Conservation (phyloP, 2,888 invertebrate genomes). For the Dolomedes plantarius region DNA sequence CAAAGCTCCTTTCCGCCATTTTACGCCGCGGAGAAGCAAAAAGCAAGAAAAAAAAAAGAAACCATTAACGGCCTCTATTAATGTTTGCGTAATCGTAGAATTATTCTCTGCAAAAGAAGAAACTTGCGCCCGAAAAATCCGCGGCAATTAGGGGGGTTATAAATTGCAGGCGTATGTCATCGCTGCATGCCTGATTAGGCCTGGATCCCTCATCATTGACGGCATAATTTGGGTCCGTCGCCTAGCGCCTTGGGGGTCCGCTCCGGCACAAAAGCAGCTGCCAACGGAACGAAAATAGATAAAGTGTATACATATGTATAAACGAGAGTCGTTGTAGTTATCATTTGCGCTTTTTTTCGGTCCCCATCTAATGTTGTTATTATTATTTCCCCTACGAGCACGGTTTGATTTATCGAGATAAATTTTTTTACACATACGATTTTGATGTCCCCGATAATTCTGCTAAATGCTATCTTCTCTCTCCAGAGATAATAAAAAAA, state of each 20-base stretch:
- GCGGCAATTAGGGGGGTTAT: slow-evolving; percentile 55
- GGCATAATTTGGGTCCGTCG: slow-evolving; percentile 14
- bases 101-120: slow-evolving; percentile 40
- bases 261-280: slow-evolving; percentile 40
- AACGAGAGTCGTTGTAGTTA: background rate
- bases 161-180: slow-evolving; percentile 64
- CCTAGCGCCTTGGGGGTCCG: slow-evolving; percentile 11
- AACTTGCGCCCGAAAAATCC: slow-evolving; percentile 1
- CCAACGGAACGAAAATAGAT: slow-evolving; percentile 44
- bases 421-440: background rate
- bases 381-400: background rate
- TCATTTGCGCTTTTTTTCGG: background rate
- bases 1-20: slow-evolving; percentile 45
- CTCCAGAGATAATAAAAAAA: background rate
- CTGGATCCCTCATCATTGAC: slow-evolving; percentile 17
- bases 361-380: too few species aligned
- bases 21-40: background rate
- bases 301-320: slow-evolving; percentile 61
- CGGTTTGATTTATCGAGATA: background rate
- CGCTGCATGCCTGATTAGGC: slow-evolving; percentile 52
- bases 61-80: slow-evolving; percentile 62
- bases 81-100: slow-evolving; percentile 61
- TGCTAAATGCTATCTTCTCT: background rate
- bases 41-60: background rate
- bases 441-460: background rate